phyloP scores from a whole-genome alignment of 1,140 invertebrate species.

The Monochamus saltuarius region DNA sequence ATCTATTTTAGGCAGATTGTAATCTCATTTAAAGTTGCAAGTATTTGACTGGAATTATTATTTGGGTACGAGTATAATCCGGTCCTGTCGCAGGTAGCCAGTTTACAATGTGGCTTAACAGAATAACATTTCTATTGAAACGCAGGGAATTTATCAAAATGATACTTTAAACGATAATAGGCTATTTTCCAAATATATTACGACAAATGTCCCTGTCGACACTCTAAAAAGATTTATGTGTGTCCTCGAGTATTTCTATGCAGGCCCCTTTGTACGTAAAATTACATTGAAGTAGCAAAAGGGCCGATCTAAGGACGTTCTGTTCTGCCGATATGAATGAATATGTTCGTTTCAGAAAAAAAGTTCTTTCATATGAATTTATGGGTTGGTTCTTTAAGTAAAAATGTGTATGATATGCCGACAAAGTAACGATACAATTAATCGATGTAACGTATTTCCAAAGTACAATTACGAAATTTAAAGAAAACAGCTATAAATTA shows the following conservation, averaged over 20 bases:
- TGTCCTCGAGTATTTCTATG: slow-evolving; percentile 34
- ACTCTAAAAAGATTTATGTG: slow-evolving; percentile 42
- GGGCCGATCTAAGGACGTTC: slow-evolving; percentile 32
- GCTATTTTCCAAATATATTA: slow-evolving; percentile 37
- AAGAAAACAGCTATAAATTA: too few species aligned
- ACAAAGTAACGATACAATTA: too few species aligned
- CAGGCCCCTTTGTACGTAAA: slow-evolving; percentile 38
- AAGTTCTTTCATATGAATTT: background rate
- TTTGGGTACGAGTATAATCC: background rate
- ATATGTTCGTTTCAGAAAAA: too few species aligned
- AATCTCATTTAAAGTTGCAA: too few species aligned
- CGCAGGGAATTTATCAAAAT: slow-evolving; percentile 36
- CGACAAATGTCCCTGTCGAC: slow-evolving; percentile 41
- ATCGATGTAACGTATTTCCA: too few species aligned
- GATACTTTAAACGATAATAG: slow-evolving; percentile 43
- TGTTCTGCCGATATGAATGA: background rate
- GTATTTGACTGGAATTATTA: too few species aligned
- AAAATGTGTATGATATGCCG: too few species aligned
- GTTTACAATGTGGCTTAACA: slow-evolving; percentile 22
- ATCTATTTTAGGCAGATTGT: too few species aligned
- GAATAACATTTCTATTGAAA: slow-evolving; percentile 26
- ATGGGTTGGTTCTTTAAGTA: background rate
- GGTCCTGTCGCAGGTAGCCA: slow-evolving; percentile 21
- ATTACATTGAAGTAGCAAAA: slow-evolving; percentile 39
- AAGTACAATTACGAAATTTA: too few species aligned